phyloP scores from a whole-genome alignment of 1,140 invertebrate species.

The Danaus plexippus region DNA sequence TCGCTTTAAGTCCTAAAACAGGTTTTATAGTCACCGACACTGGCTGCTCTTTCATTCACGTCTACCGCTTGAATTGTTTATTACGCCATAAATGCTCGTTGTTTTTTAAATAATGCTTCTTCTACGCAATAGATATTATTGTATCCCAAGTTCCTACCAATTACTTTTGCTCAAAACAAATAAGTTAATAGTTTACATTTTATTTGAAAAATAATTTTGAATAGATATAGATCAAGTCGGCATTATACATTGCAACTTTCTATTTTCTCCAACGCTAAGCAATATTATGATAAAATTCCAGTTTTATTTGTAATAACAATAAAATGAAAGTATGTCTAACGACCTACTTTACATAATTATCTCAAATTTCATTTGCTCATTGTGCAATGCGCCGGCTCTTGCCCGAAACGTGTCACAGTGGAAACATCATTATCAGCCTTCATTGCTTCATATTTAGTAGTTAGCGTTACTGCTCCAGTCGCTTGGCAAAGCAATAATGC shows the following conservation, averaged over 20 bases:
- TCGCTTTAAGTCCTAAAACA: too few species aligned
- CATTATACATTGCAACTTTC: background rate
- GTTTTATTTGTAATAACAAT: constrained; percentile 17
- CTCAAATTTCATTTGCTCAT: constrained; percentile 40
- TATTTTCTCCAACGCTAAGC: background rate
- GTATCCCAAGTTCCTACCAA: too few species aligned
- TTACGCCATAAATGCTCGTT: too few species aligned
- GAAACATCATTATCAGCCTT: constrained; percentile 64
- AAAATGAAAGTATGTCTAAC: constrained; percentile 26
- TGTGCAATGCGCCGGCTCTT: constrained; percentile 56
- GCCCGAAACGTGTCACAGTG: constrained; percentile 60
- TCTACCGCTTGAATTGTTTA: constrained; percentile 1
- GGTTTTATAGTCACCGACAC: too few species aligned
- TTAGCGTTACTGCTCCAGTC: constrained; percentile 41
- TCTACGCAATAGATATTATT: too few species aligned
- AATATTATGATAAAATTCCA: background rate
- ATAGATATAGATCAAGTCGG: too few species aligned
- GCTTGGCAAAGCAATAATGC: constrained; percentile 49
- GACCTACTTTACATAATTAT: constrained; percentile 48
- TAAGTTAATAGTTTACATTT: too few species aligned
- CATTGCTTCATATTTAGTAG: constrained; percentile 54
- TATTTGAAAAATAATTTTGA: too few species aligned
- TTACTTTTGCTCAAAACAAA: too few species aligned
- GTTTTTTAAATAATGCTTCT: too few species aligned
- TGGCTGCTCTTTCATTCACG: constrained; percentile 1